These are phyloP conservation scores for Galerucella pusilla DNA, from an alignment of 2,888 invertebrate genomes.

Conservation along the genomic window DNA sequence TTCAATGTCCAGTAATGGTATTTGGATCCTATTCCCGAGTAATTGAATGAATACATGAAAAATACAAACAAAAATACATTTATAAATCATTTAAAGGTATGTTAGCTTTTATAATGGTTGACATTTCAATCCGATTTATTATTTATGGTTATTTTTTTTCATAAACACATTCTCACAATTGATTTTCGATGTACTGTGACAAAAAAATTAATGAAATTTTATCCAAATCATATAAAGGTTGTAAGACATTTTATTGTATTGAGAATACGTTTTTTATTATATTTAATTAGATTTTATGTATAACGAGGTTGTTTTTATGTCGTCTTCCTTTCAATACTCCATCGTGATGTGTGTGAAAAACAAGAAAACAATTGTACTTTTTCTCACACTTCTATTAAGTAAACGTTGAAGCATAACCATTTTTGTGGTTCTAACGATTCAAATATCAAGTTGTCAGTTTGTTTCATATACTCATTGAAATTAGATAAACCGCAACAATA, in stretches of 20 bases:
- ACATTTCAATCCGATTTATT: too few species aligned
- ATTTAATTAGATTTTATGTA: not conserved
- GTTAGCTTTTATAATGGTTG: too few species aligned
- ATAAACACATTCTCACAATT: too few species aligned
- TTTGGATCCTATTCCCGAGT: too few species aligned
- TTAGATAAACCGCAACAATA: constrained; percentile 31
- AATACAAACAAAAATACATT: too few species aligned
- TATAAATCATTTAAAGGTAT: too few species aligned
- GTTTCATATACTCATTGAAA: constrained; percentile 25
- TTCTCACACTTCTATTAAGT: constrained; percentile 35
- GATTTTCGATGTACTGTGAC: not conserved
- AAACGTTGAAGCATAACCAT: constrained; percentile 34
- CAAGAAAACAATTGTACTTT: constrained; percentile 24
- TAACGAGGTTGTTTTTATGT: not conserved
- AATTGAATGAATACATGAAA: too few species aligned
- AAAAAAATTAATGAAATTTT: not conserved
- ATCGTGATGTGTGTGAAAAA: not conserved
- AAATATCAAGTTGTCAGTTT: constrained; percentile 28
- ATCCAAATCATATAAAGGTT: not conserved
- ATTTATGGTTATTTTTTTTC: too few species aligned
- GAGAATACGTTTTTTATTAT: not conserved
- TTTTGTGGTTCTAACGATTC: constrained; percentile 36
- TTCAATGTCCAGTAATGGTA: too few species aligned
- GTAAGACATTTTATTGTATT: not conserved
- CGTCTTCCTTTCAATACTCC: not conserved